These are phyloP conservation scores for Sisor rabdophorus DNA, from an alignment of 2,113 vertebrate genomes.

Conservation along the genomic window DNA sequence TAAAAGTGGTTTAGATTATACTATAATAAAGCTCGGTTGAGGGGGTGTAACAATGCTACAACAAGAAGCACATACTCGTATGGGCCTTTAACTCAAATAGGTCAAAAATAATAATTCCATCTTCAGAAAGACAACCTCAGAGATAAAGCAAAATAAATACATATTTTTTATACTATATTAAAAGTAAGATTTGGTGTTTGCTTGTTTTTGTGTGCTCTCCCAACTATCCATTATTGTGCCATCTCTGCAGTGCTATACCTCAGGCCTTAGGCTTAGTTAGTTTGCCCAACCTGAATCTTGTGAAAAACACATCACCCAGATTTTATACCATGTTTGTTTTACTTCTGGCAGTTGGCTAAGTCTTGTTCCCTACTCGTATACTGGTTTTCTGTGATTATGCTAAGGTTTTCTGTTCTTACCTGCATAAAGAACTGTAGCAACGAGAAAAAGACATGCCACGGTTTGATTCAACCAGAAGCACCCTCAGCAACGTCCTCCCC, in stretches of 20 bases:
- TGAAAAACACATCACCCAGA: not conserved
- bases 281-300: not conserved
- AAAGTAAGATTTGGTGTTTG: not conserved
- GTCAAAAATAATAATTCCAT: no score
- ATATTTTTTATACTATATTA: not conserved
- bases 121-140: not conserved
- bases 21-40: no score
- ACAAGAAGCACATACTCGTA: no score
- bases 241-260: not conserved
- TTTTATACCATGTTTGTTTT: not conserved
- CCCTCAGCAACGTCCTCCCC: not conserved
- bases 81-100: no score
- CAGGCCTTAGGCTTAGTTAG: not conserved
- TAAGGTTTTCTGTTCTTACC: not conserved
- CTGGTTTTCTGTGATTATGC: not conserved
- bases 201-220: not conserved
- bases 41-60: no score
- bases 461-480: conserved; percentile 3
- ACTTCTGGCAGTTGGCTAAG: not conserved
- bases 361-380: not conserved
- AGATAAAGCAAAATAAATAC: not conserved
- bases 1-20: no score
- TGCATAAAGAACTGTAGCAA: not conserved
- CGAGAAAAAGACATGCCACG: not conserved
- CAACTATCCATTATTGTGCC: not conserved